Percentiles rank a stretch among this genome's conserved stretches.
Evolutionary conservation across 2,888 invertebrate species (phyloP).

Genomic region (Hydrotaea cyrtoneurina): DNA sequence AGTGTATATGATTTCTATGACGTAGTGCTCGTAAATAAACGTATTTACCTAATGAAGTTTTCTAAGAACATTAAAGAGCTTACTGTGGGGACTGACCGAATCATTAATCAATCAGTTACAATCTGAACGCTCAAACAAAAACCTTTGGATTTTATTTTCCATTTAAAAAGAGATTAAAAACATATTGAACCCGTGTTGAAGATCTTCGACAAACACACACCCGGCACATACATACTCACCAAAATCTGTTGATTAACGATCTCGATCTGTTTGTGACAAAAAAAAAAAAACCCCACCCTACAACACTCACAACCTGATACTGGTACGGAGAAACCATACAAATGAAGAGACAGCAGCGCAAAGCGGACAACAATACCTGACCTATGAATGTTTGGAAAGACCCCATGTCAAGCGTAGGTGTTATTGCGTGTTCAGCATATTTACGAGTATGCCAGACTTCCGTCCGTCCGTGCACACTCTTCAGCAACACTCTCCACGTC

Average conservation of each 20-base stretch:
- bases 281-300: conserved; percentile 6
- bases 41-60: neutral
- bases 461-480: neutral
- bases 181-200: conserved; percentile 12
- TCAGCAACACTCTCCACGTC: neutral
- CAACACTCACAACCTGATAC: neutral
- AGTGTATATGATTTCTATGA: neutral
- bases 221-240: neutral
- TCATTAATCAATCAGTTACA: conserved; percentile 6
- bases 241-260: conserved; percentile 42
- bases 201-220: neutral
- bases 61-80: neutral
- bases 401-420: conserved; percentile 30
- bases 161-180: conserved; percentile 21
- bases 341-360: neutral
- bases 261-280: conserved; percentile 38
- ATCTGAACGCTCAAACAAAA: neutral
- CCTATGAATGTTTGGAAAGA: neutral
- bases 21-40: neutral
- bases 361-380: conserved; percentile 28
- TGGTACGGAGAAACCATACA: neutral
- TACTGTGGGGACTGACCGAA: no score
- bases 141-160: neutral
- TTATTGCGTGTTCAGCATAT: conserved; percentile 17
- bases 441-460: neutral